Evolutionary conservation across 2,888 invertebrate genomes (phyloP), one percentile per base, ranked within the genome.

Genomic region (Drosophila putrida): DNA sequence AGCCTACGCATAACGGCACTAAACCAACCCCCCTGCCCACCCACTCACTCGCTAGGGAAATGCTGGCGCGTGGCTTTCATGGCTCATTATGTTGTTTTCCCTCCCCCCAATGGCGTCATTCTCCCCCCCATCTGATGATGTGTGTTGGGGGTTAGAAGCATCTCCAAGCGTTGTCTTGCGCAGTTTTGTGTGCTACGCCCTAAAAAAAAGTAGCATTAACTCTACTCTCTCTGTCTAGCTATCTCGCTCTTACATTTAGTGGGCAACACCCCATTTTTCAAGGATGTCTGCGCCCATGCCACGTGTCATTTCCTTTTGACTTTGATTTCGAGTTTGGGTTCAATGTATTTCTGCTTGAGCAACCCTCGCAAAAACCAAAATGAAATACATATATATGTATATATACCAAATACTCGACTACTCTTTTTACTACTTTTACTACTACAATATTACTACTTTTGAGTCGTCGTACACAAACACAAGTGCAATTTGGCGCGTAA

Each of bases 1-100:
- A 31, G 69, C 75, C 65, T 70, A 74, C 75, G 78, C 78, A 58
- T 50, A 20, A 43, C 65, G 39, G 46, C 54, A 39, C 35, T 9
- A 15, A 20, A 4, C 13, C 25, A 31, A 4, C 11, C 43, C 2
- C 6, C 10, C 5, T 1, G 2, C 61, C 4, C 8, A 1, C 4
- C 25, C 13, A n/a, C n/a, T n/a, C 28, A 25, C n/a, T 5, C 15
- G 1, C 11, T n/a, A 10, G 11, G 13, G 9, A 41, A 61, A 64
- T 53, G 64, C 55, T 80, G 87, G 83, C 87, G 80, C 85, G 82
- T 85, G 85, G 79, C 82, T 55, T 82, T 80, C 83, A 80, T 79
- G 66, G 77, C 82, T 73, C 77, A 65, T 80, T 82, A 76, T 81
- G 80, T 66, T 70, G 62, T 44, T 54, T 54, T 36, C 33, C 31